These are phyloP conservation scores for Notothenia rossii DNA, from an alignment of 2,113 vertebrate species.

Conservation along the genomic window DNA sequence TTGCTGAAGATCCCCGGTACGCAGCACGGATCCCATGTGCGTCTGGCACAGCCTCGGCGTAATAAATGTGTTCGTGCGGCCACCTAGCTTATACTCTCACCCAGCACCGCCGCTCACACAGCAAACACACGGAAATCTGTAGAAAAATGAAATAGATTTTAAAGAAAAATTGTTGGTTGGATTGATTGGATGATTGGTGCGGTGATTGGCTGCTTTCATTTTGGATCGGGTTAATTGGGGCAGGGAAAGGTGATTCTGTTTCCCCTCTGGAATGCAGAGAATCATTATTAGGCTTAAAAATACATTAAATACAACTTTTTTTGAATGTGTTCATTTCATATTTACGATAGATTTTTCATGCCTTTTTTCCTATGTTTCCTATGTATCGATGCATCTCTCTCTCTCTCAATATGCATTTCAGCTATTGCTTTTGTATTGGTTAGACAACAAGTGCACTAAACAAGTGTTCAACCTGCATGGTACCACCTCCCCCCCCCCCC, in stretches of 20 bases:
- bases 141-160: not conserved
- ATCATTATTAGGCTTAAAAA: not conserved
- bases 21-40: slow-evolving; percentile 62
- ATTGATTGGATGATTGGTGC: slow-evolving; percentile 50
- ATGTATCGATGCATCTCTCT: not conserved
- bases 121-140: slow-evolving; percentile 2
- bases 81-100: slow-evolving; percentile 73
- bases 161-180: slow-evolving; percentile 34
- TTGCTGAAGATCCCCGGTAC: slow-evolving; percentile 51
- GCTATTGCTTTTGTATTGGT: not conserved
- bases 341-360: not conserved
- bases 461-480: slow-evolving; percentile 44
- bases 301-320: not conserved
- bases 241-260: not conserved
- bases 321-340: not conserved
- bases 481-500: not conserved
- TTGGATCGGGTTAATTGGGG: slow-evolving; percentile 21
- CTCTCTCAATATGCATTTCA: not conserved
- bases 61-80: slow-evolving; percentile 72
- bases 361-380: not conserved
- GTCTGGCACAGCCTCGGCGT: slow-evolving; percentile 52
- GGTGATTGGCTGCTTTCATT: slow-evolving; percentile 51
- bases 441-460: slow-evolving; percentile 24
- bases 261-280: not conserved
- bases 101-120: slow-evolving; percentile 17